Evolutionary conservation across 2,888 invertebrate species (phyloP), one percentile per base, ranked within the genome.

Genomic region (Drosophila histrio): DNA sequence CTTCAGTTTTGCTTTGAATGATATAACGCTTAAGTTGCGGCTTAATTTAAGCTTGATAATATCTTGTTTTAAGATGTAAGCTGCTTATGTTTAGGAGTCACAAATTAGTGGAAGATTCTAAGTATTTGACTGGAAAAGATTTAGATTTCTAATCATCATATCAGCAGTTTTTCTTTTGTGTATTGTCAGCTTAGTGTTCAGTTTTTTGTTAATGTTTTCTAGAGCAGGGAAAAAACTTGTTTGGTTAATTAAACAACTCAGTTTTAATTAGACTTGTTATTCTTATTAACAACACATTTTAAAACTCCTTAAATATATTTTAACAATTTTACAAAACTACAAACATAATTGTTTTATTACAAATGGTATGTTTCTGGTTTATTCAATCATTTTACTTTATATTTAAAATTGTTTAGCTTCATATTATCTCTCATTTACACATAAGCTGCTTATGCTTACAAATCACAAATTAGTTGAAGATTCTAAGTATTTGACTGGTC

Each of bases 1-100:
- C 52, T 52, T 52, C n/a, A 39, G 34, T 34, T 17, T 13, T 17
- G n/a, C 19, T 9, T 50, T 50, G 19, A 3, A 38, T 13, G n/a
- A n/a, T n/a, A n/a, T n/a, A n/a, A n/a, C n/a, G n/a, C n/a, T n/a
- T n/a, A n/a, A n/a, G n/a, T n/a, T n/a, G n/a, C n/a, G n/a, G n/a
- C n/a, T n/a, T n/a, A n/a, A n/a, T n/a, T n/a, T n/a, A n/a, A n/a
- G n/a, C n/a, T n/a, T n/a, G n/a, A n/a, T n/a, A n/a, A n/a, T n/a
- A n/a, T n/a, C 3, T 3, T 17, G 7, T 1, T 17, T 36, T 36
- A 3, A 0, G 1, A 34, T 15, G 3, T 9, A 34, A 34, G 15
- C 34, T 34, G 8, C 17, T 36, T 36, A 17, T 15, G 8, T 9
- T 15, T 9, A 34, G 2, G 3, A 34, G 8, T 15, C 1, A 1